Evolutionary conservation across 2,113 vertebrate genomes (phyloP).

Genomic region (Alligator mississippiensis): DNA sequence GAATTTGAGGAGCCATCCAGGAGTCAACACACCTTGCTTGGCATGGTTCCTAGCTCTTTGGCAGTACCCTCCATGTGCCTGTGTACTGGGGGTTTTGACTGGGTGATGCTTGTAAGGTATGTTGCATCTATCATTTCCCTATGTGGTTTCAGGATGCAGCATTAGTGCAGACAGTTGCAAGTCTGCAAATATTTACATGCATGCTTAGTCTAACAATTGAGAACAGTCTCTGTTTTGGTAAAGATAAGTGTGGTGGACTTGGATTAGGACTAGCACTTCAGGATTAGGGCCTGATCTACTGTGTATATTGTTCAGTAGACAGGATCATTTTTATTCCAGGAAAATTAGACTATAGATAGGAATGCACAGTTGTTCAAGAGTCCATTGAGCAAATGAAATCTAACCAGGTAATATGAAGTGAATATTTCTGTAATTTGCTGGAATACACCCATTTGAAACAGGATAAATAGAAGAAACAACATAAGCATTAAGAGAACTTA

Average conservation of each 20-base stretch:
- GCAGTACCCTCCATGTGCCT: neutral
- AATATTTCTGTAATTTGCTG: conserved; percentile 49
- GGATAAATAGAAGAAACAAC: conserved; percentile 45
- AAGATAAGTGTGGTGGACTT: conserved; percentile 27
- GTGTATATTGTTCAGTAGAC: conserved; percentile 41
- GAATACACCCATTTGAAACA: conserved; percentile 44
- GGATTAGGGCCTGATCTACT: conserved; percentile 45
- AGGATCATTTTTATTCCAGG: conserved; percentile 46
- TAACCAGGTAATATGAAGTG: conserved; percentile 38
- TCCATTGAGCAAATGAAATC: conserved; percentile 52
- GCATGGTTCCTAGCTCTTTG: neutral
- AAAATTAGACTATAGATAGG: conserved; percentile 34
- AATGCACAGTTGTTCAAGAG: conserved; percentile 9
- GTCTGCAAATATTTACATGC: conserved; percentile 57
- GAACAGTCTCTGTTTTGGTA: conserved; percentile 29
- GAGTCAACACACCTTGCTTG: neutral
- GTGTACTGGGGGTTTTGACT: neutral
- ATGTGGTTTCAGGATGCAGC: neutral
- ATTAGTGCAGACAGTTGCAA: neutral
- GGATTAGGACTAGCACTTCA: conserved; percentile 16
- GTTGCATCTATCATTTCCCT: neutral
- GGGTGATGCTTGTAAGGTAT: neutral
- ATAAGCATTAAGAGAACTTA: conserved; percentile 44
- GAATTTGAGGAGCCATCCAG: neutral
- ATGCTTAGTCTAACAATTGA: conserved; percentile 48